phyloP scores from a whole-genome alignment of 35 echinoderm and acorn worm species.

The Amphiura filiformis region DNA sequence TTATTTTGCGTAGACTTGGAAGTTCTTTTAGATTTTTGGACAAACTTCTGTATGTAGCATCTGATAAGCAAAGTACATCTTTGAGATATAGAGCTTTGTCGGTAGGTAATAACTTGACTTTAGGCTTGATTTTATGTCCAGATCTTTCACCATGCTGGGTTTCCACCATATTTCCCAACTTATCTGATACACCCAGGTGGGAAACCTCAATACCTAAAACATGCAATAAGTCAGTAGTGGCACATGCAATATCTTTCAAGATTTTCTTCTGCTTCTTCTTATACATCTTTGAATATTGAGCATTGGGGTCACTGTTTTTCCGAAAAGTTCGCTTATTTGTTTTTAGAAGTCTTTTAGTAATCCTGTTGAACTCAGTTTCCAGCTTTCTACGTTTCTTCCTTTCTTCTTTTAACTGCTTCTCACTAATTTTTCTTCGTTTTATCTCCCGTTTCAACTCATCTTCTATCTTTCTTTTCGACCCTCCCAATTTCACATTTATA shows the following conservation, averaged over 20 bases:
- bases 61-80: background rate
- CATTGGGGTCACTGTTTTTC: background rate
- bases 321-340: background rate
- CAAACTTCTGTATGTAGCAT: background rate
- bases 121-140: background rate
- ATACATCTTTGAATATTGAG: background rate
- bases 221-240: background rate
- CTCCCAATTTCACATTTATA: slow-evolving; percentile 15
- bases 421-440: slow-evolving; percentile 15
- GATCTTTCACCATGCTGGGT: background rate
- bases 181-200: background rate
- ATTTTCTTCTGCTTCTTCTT: background rate
- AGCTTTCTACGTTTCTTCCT: background rate
- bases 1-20: background rate
- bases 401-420: background rate
- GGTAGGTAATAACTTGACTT: background rate
- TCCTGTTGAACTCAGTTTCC: background rate
- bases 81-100: slow-evolving; percentile 1
- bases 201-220: background rate
- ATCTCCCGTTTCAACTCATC: slow-evolving; percentile 6
- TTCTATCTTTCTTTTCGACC: slow-evolving; percentile 7
- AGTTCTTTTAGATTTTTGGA: background rate
- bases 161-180: background rate
- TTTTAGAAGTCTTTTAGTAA: background rate
- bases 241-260: background rate